Conservation (phyloP, 2,888 invertebrate genomes). For the Chrysolina oricalcia region DNA sequence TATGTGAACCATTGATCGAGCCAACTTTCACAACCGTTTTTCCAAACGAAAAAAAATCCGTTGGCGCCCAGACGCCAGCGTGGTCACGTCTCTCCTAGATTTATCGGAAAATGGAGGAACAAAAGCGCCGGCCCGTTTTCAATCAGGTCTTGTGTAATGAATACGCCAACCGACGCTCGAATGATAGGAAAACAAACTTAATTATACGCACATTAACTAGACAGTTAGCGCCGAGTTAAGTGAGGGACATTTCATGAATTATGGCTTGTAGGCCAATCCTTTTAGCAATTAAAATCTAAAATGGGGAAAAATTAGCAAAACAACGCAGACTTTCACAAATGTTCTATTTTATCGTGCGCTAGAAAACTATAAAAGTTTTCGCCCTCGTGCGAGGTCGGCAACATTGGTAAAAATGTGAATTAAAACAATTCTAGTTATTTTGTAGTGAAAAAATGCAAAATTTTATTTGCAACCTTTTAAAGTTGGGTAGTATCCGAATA, state of each 20-base stretch:
- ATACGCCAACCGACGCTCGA: slow-evolving; percentile 52
- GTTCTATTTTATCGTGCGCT: no score
- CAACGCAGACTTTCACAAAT: no score
- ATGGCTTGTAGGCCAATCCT: no score
- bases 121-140: slow-evolving; percentile 46
- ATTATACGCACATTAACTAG: slow-evolving; percentile 52
- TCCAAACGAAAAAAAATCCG: not conserved
- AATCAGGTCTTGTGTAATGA: slow-evolving; percentile 53
- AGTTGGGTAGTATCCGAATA: no score
- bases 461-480: no score
- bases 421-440: no score
- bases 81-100: slow-evolving; percentile 24
- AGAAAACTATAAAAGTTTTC: no score
- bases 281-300: no score
- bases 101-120: slow-evolving; percentile 52
- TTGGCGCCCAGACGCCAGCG: slow-evolving; percentile 21
- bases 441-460: no score
- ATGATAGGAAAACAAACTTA: slow-evolving; percentile 55
- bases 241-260: slow-evolving; percentile 9
- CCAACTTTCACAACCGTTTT: not conserved
- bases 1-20: not conserved
- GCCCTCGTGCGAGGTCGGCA: no score
- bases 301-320: no score
- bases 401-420: no score
- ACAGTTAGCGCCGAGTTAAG: slow-evolving; percentile 35